Evolutionary conservation across 2,888 invertebrate genomes (phyloP).

Genomic region (Pseudolycoriella hygida): DNA sequence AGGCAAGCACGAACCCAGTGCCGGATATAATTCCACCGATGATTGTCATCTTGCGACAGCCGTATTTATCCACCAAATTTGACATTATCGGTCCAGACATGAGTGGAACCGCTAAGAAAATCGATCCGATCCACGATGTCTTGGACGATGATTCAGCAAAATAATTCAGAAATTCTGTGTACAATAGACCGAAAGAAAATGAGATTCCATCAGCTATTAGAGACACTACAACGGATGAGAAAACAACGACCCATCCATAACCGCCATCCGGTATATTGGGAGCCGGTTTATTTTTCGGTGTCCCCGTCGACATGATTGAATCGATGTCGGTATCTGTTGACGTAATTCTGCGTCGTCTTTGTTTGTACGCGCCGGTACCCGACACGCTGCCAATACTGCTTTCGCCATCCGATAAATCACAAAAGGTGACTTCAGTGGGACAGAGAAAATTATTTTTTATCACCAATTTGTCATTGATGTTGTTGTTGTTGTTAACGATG

Average conservation of each 20-base stretch:
- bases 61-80: slow-evolving; percentile 68
- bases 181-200: slow-evolving; percentile 81
- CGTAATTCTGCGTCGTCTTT: slow-evolving; percentile 22
- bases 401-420: slow-evolving; percentile 21
- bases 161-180: slow-evolving; percentile 62
- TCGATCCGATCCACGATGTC: slow-evolving; percentile 78
- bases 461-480: neutral
- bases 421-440: slow-evolving; percentile 24
- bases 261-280: slow-evolving; percentile 26
- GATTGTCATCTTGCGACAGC: slow-evolving; percentile 62
- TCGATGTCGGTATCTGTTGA: slow-evolving; percentile 24
- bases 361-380: slow-evolving; percentile 5
- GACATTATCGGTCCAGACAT: slow-evolving; percentile 71
- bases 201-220: slow-evolving; percentile 86
- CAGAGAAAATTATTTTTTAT: slow-evolving; percentile 6
- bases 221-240: slow-evolving; percentile 69
- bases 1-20: slow-evolving; percentile 58
- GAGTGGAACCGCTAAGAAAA: slow-evolving; percentile 79
- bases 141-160: slow-evolving; percentile 67
- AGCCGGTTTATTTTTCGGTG: slow-evolving; percentile 23
- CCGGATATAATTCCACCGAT: slow-evolving; percentile 54
- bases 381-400: neutral
- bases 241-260: slow-evolving; percentile 44
- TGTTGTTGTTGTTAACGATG: slow-evolving; percentile 1
- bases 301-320: slow-evolving; percentile 21